phyloP scores from a whole-genome alignment of 2,113 vertebrate species.

The Antechinus stuartii region DNA sequence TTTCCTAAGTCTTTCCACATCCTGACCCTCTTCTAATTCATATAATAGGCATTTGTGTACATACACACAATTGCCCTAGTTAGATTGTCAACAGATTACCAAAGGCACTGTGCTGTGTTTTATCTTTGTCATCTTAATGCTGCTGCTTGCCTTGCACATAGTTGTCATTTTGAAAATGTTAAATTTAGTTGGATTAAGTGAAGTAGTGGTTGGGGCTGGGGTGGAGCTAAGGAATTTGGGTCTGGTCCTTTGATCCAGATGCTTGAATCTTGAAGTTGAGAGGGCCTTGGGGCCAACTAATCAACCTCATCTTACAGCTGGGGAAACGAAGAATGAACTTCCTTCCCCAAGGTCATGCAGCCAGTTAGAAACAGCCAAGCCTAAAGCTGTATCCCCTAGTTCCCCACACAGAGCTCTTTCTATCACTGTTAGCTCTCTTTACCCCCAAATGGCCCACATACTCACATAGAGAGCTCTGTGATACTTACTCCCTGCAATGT shows the following conservation, averaged over 20 bases:
- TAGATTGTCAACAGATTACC: not conserved
- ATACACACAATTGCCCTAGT: not conserved
- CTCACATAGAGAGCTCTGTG: conserved; percentile 22
- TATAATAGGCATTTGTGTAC: not conserved
- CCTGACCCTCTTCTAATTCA: not conserved
- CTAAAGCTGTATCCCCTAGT: not conserved
- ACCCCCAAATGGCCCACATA: conserved; percentile 12
- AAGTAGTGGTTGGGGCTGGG: not conserved
- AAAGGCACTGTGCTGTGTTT: not conserved
- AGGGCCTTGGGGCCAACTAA: not conserved
- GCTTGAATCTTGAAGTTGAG: not conserved
- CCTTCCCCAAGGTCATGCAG: conserved; percentile 21
- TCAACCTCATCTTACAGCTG: conserved; percentile 17
- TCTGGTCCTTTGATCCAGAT: not conserved
- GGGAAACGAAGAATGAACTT: not conserved
- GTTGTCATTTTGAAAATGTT: not conserved
- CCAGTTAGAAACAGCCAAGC: conserved; percentile 6
- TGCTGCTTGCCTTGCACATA: not conserved
- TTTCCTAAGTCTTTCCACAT: not conserved
- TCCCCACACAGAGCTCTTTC: not conserved
- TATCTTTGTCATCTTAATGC: not conserved
- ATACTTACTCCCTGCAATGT: conserved; percentile 14
- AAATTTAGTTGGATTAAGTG: not conserved
- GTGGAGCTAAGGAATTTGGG: not conserved
- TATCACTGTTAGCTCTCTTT: not conserved